These are phyloP conservation scores for Nomada ruficornis DNA, from an alignment of 2,888 invertebrate species.

Conservation along the genomic window DNA sequence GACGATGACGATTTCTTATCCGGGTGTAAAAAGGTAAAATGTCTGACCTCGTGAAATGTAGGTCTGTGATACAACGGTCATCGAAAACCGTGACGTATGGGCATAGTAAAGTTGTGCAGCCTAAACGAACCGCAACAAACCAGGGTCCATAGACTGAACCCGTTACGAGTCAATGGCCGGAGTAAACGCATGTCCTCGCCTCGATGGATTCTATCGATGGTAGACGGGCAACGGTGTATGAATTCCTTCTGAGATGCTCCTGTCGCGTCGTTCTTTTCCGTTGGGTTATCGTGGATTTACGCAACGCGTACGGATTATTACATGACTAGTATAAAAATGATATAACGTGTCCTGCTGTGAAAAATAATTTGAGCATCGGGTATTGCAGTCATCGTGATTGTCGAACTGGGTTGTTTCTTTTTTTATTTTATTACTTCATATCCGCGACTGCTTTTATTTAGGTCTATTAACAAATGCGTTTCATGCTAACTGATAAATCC, in stretches of 20 bases:
- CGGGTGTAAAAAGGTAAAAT: slow-evolving; percentile 9
- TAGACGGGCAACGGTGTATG: slow-evolving; percentile 60
- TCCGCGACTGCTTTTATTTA: too few species aligned
- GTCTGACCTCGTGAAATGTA: neutral
- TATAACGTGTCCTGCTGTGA: too few species aligned
- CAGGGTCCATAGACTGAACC: slow-evolving; percentile 72
- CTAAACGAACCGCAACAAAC: slow-evolving; percentile 61
- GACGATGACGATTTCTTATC: too few species aligned
- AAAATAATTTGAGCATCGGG: too few species aligned
- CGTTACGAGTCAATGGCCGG: slow-evolving; percentile 82
- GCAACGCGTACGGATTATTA: neutral
- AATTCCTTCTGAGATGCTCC: slow-evolving; percentile 52
- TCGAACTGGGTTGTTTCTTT: too few species aligned
- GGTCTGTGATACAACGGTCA: slow-evolving; percentile 31
- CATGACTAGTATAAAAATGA: too few species aligned
- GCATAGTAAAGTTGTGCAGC: slow-evolving; percentile 44
- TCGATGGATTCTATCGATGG: slow-evolving; percentile 75
- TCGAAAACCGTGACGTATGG: slow-evolving; percentile 40
- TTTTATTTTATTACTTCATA: too few species aligned
- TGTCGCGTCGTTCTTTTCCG: neutral
- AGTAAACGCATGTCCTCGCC: slow-evolving; percentile 69
- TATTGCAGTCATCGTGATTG: too few species aligned
- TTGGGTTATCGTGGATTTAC: neutral
- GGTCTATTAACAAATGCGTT: too few species aligned
- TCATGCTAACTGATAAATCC: too few species aligned